Conservation (phyloP, 2,797 vertebrate genomes). For the Betta splendens region DNA sequence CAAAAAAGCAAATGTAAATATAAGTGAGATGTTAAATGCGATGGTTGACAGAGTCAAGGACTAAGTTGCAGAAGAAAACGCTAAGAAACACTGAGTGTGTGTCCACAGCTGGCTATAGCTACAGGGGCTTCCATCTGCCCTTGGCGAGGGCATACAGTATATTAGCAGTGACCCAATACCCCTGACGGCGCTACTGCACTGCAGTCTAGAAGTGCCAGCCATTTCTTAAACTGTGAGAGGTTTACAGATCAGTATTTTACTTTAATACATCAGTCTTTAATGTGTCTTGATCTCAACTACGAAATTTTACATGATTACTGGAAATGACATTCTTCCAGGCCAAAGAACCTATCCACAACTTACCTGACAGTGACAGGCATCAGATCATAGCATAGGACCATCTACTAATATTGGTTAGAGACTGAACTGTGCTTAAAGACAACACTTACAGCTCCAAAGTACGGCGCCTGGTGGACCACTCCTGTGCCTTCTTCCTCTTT, state of each 20-base stretch:
- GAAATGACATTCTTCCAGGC: no score
- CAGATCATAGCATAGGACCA: neutral
- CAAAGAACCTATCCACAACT: no score
- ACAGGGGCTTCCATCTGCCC: conserved; percentile 44
- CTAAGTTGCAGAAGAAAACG: conserved; percentile 4
- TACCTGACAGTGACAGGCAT: neutral
- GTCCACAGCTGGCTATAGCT: conserved; percentile 50
- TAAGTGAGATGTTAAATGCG: conserved; percentile 9
- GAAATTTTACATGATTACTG: no score
- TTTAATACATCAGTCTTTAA: no score
- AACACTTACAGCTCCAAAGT: conserved; percentile 95
- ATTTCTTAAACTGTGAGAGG: no score
- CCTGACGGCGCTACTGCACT: conserved; percentile 22
- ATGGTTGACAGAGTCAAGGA: neutral
- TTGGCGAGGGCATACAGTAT: conserved; percentile 53
- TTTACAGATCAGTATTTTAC: no score
- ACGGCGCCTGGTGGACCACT: conserved; percentile 97
- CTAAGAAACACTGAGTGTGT: conserved; percentile 2
- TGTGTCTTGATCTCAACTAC: no score
- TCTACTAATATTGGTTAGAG: no score
- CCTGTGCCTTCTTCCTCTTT: conserved; percentile 97
- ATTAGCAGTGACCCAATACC: conserved; percentile 53
- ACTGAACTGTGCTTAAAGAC: neutral
- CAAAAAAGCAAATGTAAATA: conserved; percentile 25
- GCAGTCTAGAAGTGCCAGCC: conserved; percentile 7